Percentiles rank a stretch among this genome's conserved stretches.
Evolutionary conservation across 1,140 invertebrate species (phyloP).

Genomic region (Tetramorium alpestre): DNA sequence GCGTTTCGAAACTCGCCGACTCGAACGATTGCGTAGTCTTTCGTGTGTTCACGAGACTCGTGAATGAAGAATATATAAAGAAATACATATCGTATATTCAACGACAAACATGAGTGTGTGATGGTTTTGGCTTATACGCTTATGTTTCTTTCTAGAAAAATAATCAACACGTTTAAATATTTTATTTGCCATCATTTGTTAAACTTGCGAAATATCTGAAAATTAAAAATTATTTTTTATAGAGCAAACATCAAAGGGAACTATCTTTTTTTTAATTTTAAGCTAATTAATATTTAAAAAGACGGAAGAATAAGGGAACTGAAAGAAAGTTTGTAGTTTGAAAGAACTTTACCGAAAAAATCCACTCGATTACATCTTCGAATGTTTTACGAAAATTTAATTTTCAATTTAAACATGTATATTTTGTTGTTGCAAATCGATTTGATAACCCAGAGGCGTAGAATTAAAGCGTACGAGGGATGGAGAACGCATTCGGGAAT

Average conservation of each 20-base stretch:
- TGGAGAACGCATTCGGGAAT: conserved; percentile 27
- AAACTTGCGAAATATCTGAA: not conserved
- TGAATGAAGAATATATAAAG: conserved; percentile 10
- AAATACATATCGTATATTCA: not conserved
- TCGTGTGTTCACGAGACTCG: not conserved
- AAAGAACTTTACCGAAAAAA: not conserved
- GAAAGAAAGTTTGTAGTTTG: not conserved
- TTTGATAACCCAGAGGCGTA: conserved; percentile 10
- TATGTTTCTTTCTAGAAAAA: not conserved
- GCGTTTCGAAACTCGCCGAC: conserved; percentile 26
- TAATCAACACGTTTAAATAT: not conserved
- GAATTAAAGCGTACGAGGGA: not conserved
- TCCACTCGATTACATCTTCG: not conserved
- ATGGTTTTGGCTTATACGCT: not conserved
- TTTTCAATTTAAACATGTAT: not conserved
- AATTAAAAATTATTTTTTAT: too few relatives aligned
- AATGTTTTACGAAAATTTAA: not conserved
- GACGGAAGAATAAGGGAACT: not conserved
- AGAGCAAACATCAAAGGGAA: too few relatives aligned
- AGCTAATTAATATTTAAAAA: not conserved
- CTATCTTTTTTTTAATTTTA: too few relatives aligned
- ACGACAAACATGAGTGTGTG: not conserved
- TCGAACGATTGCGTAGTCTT: not conserved
- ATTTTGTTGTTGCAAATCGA: not conserved
- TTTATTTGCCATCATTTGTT: not conserved